Percentiles rank a stretch among this genome's conserved stretches.
phyloP scores from a whole-genome alignment of 2,888 invertebrate species.

The Cotesia congregata region DNA sequence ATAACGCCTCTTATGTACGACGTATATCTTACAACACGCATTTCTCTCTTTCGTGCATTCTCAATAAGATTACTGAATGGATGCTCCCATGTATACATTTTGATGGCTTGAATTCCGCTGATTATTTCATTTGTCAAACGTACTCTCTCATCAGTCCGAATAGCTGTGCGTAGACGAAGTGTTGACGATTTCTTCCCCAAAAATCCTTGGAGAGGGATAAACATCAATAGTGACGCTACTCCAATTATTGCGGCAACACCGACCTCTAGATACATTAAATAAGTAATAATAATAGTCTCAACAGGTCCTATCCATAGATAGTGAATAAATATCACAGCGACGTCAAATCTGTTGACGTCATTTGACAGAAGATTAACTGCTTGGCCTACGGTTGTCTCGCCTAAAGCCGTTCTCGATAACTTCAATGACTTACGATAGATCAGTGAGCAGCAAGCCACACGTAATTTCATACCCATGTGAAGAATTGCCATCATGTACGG shows the following conservation, averaged over 20 bases:
- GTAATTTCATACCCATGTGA: conserved; percentile 86
- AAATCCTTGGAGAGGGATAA: conserved; percentile 81
- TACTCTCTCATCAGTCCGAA: conserved; percentile 90
- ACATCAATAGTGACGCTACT: conserved; percentile 78
- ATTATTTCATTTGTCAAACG: conserved; percentile 93
- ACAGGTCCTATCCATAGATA: conserved; percentile 93
- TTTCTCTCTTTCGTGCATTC: conserved; percentile 80
- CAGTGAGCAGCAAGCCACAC: conserved; percentile 85
- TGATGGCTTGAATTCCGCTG: conserved; percentile 88
- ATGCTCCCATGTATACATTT: conserved; percentile 93
- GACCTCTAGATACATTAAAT: conserved; percentile 81
- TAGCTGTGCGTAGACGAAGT: conserved; percentile 83
- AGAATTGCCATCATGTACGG: conserved; percentile 89
- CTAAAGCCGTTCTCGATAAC: conserved; percentile 85
- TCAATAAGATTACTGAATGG: conserved; percentile 84
- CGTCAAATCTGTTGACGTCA: conserved; percentile 94
- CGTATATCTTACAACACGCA: conserved; percentile 79
- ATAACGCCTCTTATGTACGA: conserved; percentile 84
- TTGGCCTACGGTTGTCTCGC: conserved; percentile 84
- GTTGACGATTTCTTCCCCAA: conserved; percentile 84
- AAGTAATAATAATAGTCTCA: conserved; percentile 84
- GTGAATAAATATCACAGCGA: conserved; percentile 89
- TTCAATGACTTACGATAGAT: conserved; percentile 86
- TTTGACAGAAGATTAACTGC: conserved; percentile 95
- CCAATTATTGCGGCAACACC: conserved; percentile 80